Evolutionary conservation across 2,113 vertebrate species (phyloP).

Genomic region (Oryzias melastigma): DNA sequence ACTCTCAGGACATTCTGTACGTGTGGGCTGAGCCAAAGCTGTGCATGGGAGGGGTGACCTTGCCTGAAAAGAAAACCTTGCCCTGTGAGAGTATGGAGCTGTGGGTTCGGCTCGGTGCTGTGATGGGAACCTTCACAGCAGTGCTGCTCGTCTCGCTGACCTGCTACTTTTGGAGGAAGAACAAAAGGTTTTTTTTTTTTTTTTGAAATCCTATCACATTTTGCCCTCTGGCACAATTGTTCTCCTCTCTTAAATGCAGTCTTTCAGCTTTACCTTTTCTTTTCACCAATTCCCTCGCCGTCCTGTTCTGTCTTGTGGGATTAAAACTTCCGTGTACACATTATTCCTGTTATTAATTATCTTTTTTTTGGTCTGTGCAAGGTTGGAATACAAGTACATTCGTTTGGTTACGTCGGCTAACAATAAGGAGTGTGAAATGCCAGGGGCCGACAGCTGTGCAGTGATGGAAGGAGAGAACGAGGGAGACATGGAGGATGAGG

Average conservation of each 20-base stretch:
- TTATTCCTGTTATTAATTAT: constrained; percentile 16
- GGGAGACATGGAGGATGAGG: constrained; percentile 93
- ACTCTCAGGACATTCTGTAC: constrained; percentile 86
- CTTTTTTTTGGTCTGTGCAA: constrained; percentile 49
- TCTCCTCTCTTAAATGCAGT: neutral
- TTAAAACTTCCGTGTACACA: constrained; percentile 3
- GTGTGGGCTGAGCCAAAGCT: constrained; percentile 93
- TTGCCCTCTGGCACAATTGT: neutral
- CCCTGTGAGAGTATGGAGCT: constrained; percentile 90
- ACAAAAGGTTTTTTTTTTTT: constrained; percentile 82
- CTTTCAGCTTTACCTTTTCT: neutral
- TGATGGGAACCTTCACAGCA: constrained; percentile 84
- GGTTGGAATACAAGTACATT: constrained; percentile 97
- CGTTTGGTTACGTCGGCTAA: constrained; percentile 92
- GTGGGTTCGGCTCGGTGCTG: constrained; percentile 89
- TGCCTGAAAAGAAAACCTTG: constrained; percentile 85
- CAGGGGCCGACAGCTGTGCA: constrained; percentile 95
- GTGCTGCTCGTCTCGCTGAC: constrained; percentile 89
- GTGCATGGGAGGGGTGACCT: constrained; percentile 85
- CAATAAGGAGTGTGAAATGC: constrained; percentile 92
- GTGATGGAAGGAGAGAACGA: constrained; percentile 99
- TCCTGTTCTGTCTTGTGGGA: neutral
- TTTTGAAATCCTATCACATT: neutral
- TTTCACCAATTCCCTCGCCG: neutral
- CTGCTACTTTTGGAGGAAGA: constrained; percentile 99